These are phyloP conservation scores for Branchinecta lynchi DNA, from an alignment of 1,140 invertebrate genomes.

Conservation along the genomic window DNA sequence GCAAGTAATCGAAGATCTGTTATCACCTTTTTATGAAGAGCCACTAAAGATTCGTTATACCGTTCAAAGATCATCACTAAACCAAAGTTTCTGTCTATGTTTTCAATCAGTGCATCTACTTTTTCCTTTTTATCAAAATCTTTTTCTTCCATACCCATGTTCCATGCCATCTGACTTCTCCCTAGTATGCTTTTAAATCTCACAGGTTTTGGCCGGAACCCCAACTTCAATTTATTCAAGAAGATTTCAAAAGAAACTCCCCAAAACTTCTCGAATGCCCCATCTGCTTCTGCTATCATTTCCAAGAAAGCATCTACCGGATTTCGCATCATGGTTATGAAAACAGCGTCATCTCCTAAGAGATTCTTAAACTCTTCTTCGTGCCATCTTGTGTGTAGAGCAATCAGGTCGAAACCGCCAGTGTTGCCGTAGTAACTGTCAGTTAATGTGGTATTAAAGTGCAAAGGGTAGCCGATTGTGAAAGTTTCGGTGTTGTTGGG, in stretches of 20 bases:
- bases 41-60: not conserved
- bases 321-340: not conserved
- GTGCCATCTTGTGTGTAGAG: not conserved
- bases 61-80: not conserved
- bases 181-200: not conserved
- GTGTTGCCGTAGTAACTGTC: not conserved
- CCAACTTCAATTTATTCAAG: not conserved
- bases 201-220: not conserved
- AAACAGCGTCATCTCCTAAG: not conserved
- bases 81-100: not conserved
- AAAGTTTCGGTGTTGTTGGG: not conserved
- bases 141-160: not conserved
- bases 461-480: not conserved
- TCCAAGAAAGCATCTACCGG: conserved; percentile 3
- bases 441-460: not conserved
- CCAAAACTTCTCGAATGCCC: not conserved
- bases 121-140: conserved; percentile 7
- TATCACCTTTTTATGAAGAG: not conserved
- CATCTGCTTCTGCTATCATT: not conserved
- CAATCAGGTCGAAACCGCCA: not conserved
- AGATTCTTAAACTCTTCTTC: not conserved
- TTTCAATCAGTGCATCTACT: not conserved
- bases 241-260: not conserved
- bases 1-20: not conserved
- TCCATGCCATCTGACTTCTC: not conserved